Conservation (phyloP, 2,113 vertebrate genomes). For the Xiphophorus maculatus region DNA sequence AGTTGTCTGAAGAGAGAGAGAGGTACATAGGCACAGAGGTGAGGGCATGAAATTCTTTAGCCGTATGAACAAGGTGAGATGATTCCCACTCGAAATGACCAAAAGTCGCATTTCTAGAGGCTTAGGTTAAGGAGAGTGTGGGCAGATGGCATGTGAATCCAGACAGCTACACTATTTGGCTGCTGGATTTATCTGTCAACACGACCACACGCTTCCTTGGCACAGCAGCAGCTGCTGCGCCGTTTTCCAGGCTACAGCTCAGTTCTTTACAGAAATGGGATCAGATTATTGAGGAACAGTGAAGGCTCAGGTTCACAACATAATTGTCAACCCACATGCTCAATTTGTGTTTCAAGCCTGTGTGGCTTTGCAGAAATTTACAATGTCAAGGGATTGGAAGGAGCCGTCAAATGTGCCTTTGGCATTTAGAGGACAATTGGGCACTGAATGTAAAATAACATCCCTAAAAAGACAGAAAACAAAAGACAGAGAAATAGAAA, state of each 20-base stretch:
- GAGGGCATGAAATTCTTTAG: slow-evolving; percentile 40
- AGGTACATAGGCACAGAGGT: slow-evolving; percentile 25
- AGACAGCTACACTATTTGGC: slow-evolving; percentile 51
- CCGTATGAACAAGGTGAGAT: slow-evolving; percentile 29
- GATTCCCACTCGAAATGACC: slow-evolving; percentile 35
- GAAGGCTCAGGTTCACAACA: slow-evolving; percentile 57
- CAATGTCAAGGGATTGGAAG: slow-evolving; percentile 48
- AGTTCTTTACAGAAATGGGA: slow-evolving; percentile 46
- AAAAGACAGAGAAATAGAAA: slow-evolving; percentile 32
- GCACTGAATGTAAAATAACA: slow-evolving; percentile 34
- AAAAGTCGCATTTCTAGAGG: slow-evolving; percentile 34
- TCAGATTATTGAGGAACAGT: slow-evolving; percentile 62
- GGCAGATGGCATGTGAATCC: slow-evolving; percentile 55
- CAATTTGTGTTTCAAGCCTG: slow-evolving; percentile 39
- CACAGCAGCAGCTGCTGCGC: slow-evolving; percentile 48
- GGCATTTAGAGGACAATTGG: slow-evolving; percentile 71
- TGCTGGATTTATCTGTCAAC: slow-evolving; percentile 64
- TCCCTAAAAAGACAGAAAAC: slow-evolving; percentile 21
- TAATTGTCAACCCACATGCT: slow-evolving; percentile 59
- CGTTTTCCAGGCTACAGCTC: slow-evolving; percentile 44
- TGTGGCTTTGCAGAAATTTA: slow-evolving; percentile 37
- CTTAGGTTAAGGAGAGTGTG: slow-evolving; percentile 39
- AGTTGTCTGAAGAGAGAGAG: slow-evolving; percentile 82
- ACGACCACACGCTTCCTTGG: slow-evolving; percentile 29
- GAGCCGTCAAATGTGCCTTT: slow-evolving; percentile 61